Percentiles rank a stretch among this genome's conserved stretches.
These are phyloP conservation scores for Triplophysa tibetana DNA, from an alignment of 2,113 vertebrate genomes.

Conservation along the genomic window DNA sequence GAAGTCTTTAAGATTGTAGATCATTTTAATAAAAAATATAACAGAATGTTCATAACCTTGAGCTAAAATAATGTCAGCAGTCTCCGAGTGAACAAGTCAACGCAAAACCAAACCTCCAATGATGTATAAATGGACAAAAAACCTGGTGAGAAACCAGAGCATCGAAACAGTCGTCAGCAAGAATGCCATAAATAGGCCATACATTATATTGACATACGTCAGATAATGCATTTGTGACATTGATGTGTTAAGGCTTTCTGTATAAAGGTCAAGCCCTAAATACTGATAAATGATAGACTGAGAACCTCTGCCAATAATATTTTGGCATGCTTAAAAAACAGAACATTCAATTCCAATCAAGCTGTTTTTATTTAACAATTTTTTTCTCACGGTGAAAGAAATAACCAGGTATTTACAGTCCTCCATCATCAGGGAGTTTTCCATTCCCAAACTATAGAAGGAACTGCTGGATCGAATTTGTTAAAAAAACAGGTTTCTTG, in stretches of 20 bases:
- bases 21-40: too few species aligned
- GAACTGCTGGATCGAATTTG: background rate
- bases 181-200: too few species aligned
- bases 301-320: background rate
- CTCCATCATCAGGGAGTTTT: slow-evolving; percentile 11
- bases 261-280: slow-evolving; percentile 7
- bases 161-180: too few species aligned
- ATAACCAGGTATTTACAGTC: background rate
- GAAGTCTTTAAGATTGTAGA: too few species aligned
- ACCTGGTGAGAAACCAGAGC: too few species aligned
- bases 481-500: too few species aligned
- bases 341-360: background rate
- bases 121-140: too few species aligned
- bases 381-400: slow-evolving; percentile 19
- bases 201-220: background rate
- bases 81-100: too few species aligned
- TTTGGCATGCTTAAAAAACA: background rate
- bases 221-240: background rate
- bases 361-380: background rate
- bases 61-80: too few species aligned
- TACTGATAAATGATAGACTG: background rate
- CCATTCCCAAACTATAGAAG: background rate
- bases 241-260: background rate
- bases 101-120: too few species aligned
- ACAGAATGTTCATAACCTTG: too few species aligned